Evolutionary conservation across 2,113 vertebrate genomes (phyloP).

Genomic region (Pachypanchax playfairii): DNA sequence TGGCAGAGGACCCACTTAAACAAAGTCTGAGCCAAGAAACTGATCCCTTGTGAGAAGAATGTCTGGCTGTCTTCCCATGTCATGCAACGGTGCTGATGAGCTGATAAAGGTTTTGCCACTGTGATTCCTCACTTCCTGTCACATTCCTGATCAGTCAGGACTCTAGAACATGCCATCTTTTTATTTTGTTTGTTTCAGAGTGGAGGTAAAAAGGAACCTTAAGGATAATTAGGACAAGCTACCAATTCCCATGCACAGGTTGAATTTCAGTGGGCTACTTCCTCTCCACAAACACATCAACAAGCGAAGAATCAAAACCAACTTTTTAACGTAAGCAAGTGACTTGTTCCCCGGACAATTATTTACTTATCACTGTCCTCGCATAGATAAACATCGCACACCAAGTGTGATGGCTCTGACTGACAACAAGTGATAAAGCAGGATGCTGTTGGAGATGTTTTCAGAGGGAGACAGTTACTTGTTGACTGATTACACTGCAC

Average conservation of each 20-base stretch:
- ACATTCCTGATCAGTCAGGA: constrained; percentile 53
- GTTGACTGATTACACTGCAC: constrained; percentile 22
- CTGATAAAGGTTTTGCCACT: constrained; percentile 67
- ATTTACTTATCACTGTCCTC: constrained; percentile 62
- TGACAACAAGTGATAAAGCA: constrained; percentile 37
- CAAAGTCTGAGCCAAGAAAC: constrained; percentile 57
- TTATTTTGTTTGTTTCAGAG: not conserved
- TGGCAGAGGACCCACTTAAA: constrained; percentile 70
- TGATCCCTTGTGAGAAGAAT: constrained; percentile 60
- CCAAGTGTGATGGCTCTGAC: constrained; percentile 48
- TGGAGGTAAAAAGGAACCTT: constrained; percentile 53
- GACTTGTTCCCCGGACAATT: constrained; percentile 32
- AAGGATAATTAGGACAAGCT: constrained; percentile 69
- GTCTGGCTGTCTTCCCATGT: constrained; percentile 70
- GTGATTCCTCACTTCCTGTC: constrained; percentile 60
- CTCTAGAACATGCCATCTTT: constrained; percentile 29
- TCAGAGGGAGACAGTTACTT: constrained; percentile 12
- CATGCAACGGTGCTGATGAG: constrained; percentile 66
- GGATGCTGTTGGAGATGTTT: constrained; percentile 37
- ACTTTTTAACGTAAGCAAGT: constrained; percentile 37
- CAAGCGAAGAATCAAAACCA: constrained; percentile 48
- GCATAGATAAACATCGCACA: constrained; percentile 56
- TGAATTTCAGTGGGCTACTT: constrained; percentile 62
- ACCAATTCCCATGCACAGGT: constrained; percentile 53
- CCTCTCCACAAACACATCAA: constrained; percentile 61